Evolutionary conservation across 2,797 vertebrate species (phyloP).

Genomic region (Spatula versicolor): DNA sequence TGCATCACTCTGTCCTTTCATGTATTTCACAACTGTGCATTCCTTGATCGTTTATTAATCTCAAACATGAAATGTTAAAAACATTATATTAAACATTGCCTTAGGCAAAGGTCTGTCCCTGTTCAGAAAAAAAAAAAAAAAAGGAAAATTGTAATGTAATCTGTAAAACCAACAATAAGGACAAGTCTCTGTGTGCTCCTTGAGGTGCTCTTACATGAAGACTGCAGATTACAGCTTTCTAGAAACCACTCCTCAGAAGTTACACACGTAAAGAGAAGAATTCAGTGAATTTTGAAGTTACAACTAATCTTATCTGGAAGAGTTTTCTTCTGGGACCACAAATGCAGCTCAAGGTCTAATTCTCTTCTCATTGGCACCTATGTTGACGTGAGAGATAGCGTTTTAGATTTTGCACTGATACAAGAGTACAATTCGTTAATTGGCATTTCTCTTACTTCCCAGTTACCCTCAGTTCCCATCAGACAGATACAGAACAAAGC

Average conservation of each 20-base stretch:
- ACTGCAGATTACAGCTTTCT: not conserved
- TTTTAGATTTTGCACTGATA: not conserved
- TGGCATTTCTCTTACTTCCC: not conserved
- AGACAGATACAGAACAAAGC: not conserved
- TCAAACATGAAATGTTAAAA: not conserved
- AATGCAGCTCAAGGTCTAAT: not conserved
- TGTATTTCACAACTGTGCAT: not conserved
- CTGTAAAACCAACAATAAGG: not conserved
- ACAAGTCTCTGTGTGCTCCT: not conserved
- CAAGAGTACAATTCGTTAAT: not conserved
- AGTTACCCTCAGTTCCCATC: not conserved
- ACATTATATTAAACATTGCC: not conserved
- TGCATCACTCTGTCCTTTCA: not conserved
- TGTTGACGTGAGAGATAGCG: not conserved
- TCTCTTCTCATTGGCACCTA: not conserved
- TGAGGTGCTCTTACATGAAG: not conserved
- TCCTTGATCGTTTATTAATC: not conserved
- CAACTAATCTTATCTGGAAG: not conserved
- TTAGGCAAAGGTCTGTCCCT: not conserved
- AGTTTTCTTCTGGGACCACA: not conserved
- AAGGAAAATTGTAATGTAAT: not conserved
- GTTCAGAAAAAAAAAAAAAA: not conserved
- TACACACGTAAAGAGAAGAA: not conserved
- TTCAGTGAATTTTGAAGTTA: not conserved
- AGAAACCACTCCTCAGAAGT: not conserved